Conservation (phyloP, 2,888 invertebrate genomes). For the Dolomedes plantarius region DNA sequence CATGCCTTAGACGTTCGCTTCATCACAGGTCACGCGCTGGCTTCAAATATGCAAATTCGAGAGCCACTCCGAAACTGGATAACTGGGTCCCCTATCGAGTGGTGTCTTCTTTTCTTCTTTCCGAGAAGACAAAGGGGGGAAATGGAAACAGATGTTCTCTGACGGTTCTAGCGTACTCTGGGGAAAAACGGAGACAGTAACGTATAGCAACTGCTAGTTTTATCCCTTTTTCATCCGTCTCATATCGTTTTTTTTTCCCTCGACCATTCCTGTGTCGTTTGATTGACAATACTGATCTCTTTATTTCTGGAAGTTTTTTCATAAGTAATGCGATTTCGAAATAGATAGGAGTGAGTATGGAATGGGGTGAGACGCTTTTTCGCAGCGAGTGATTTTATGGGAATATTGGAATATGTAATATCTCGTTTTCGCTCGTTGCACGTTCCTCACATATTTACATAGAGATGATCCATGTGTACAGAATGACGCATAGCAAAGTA, state of each 20-base stretch:
- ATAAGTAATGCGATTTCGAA: not conserved
- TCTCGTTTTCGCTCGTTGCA: too few relatives aligned
- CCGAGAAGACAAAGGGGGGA: conserved; percentile 22
- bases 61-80: not conserved
- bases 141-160: conserved; percentile 67
- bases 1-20: too few relatives aligned
- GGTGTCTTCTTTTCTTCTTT: not conserved
- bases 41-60: not conserved
- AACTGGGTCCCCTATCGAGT: not conserved
- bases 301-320: not conserved
- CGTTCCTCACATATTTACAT: too few relatives aligned
- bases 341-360: too few relatives aligned
- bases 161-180: conserved; percentile 21
- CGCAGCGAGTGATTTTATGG: too few relatives aligned
- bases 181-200: not conserved
- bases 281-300: conserved; percentile 8
- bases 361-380: too few relatives aligned
- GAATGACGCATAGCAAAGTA: too few relatives aligned
- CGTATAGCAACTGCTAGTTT: not conserved
- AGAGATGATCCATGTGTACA: too few relatives aligned
- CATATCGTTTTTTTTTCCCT: not conserved
- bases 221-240: conserved; percentile 1
- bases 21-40: too few relatives aligned
- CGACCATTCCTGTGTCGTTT: not conserved
- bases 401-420: too few relatives aligned